Evolutionary conservation across 2,113 vertebrate species (phyloP), one percentile per base, ranked within the genome.

Genomic region (Cygnus atratus): DNA sequence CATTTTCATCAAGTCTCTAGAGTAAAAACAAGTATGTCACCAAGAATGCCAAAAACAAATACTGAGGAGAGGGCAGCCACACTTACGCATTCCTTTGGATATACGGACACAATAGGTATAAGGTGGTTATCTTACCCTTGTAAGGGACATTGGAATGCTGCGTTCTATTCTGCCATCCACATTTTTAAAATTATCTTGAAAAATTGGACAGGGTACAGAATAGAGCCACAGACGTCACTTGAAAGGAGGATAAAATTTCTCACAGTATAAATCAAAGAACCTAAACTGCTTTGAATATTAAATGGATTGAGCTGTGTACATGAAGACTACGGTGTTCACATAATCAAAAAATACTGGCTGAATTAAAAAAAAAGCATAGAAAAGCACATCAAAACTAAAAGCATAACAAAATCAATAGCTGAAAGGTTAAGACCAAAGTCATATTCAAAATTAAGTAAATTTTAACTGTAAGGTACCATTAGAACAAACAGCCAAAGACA

Each of bases 161-260:
- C 0, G 0, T 46, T 78, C 81, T 84, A 78, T 58, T 90, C 74
- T 9, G 2, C 29, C 29, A 68, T 16, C 57, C 70, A 85, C 39
- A 87, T 67, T 94, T 88, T 84, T 72, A 5, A 78, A 75, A 82
- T 29, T 68, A 67, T 48, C 81, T 39, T 72, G 41, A 79, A 87
- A 92, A 82, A 94, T 41, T 68, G 58, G 74, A 79, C 48, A 90
- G 43, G 14, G 17, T 68, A 75, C 58, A 91, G 71, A 93, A 63
- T 84, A 90, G 74, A 95, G 77, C n/a, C 81, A 89, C 57, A 72
- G 66, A 87, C 89, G 43, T 81, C 87, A 94, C 52, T 84, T 79
- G 22, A 84, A 91, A 94, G 81, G 48, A 78, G 17, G 37, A 93
- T 18, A 87, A 72, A 75, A 39, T 65, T 57, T 93, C 85, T 87